Percentiles rank a stretch among this genome's conserved stretches.
Conservation (phyloP, 2,797 vertebrate genomes). For the Alectoris magna region DNA sequence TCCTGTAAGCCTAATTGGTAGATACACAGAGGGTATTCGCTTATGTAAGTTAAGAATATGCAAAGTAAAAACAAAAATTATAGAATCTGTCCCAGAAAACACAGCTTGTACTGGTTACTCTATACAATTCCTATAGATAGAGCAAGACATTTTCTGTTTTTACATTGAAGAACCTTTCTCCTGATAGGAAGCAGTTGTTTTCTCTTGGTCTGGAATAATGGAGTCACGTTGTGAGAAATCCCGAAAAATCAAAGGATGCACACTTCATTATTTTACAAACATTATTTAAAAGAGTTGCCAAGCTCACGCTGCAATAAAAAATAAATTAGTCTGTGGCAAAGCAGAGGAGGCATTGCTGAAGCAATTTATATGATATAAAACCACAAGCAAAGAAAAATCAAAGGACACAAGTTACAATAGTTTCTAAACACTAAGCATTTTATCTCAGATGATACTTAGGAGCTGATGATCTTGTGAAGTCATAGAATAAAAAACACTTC, state of each 20-base stretch:
- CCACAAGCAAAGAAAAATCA: not conserved
- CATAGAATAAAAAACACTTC: not conserved
- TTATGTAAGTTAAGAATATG: not conserved
- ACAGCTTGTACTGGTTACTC: not conserved
- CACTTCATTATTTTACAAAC: not conserved
- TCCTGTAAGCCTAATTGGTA: not conserved
- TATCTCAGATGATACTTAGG: not conserved
- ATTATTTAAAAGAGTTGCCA: constrained; percentile 9
- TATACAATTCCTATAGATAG: not conserved
- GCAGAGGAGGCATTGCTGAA: constrained; percentile 10
- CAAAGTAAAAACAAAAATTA: not conserved
- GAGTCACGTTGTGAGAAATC: not conserved
- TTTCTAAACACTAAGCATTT: not conserved
- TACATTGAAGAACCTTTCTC: not conserved
- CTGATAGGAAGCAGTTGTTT: not conserved
- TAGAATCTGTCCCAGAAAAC: not conserved
- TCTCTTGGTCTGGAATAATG: not conserved
- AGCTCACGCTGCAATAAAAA: not conserved
- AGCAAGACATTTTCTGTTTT: not conserved
- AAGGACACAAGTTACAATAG: not conserved
- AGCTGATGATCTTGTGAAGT: constrained; percentile 15
- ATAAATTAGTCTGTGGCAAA: not conserved
- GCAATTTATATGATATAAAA: constrained; percentile 10
- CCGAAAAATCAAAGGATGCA: not conserved
- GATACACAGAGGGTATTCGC: not conserved